These are phyloP conservation scores for Brachymystax lenok DNA, from an alignment of 2,797 vertebrate species.

Conservation along the genomic window DNA sequence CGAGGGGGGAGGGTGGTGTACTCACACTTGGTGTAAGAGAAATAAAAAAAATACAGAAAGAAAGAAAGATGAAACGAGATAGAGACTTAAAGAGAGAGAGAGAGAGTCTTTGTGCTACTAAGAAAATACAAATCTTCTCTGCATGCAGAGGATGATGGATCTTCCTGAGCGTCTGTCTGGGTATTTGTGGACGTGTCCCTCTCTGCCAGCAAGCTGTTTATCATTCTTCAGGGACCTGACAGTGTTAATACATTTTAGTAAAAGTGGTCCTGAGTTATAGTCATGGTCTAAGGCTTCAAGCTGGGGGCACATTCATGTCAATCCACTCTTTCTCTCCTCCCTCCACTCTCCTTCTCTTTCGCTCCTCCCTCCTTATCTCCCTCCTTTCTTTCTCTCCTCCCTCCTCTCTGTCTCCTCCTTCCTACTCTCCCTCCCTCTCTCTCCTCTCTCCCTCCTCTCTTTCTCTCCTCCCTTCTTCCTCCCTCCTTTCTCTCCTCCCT, in stretches of 20 bases:
- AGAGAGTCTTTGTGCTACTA: conserved; percentile 16
- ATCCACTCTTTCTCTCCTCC: neutral
- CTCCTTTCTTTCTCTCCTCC: neutral
- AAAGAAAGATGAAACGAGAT: neutral
- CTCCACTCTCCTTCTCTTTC: neutral
- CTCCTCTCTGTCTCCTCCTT: neutral
- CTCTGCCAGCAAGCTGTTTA: neutral
- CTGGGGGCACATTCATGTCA: neutral
- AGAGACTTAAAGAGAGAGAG: neutral
- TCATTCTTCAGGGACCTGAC: neutral
- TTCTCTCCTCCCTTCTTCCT: no score
- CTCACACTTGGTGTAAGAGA: no score
- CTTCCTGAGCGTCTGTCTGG: neutral
- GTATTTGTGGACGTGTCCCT: neutral
- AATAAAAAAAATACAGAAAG: neutral
- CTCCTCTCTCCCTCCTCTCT: conserved; percentile 7
- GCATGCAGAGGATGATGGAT: conserved; percentile 20
- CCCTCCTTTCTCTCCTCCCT: neutral
- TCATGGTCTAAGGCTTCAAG: neutral
- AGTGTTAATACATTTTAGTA: neutral
- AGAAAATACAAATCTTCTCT: neutral
- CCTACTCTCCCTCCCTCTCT: neutral
- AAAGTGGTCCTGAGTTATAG: neutral
- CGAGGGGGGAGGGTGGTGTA: no score
- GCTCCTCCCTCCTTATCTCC: neutral